Base-by-base conservation (phyloP, 2,888 invertebrate species). In the Imbricaverruca yamaguchii region DNA sequence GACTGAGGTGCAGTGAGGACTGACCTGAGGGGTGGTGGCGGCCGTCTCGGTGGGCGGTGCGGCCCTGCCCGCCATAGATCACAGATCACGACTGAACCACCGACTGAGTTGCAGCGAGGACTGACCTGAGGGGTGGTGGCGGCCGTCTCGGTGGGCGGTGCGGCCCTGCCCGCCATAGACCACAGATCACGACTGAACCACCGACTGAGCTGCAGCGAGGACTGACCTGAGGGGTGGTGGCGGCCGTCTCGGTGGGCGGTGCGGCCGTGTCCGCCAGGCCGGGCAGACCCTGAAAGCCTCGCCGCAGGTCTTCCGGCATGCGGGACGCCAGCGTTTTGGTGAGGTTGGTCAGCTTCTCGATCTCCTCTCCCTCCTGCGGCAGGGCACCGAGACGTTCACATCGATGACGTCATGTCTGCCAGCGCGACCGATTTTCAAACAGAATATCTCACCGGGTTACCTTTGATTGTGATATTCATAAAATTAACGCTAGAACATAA, bases 271-370 rank as follows among this genome's bases (percentile, higher is more conserved):
- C 96, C 12, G 96, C 97, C 89, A 99, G 98, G 0, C 98, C 99
- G 88, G 96, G 95, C 86, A 98, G 98, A 90, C 97, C 97, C 88
- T 98, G 99, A 89, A 99, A 99, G 9, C 98, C 98, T 81, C 90
- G 99, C 82, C 98, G 98, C 63, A 90, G 99, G 83, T 98, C 98
- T 80, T 98, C 97, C 88, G 96, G 97, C 83, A 97, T 97, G 83
- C 98, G 98, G 0, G 97, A 97, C 87, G 95, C 83, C 87, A 89
- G 84, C 84, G 82, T 84, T 83, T 59, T 83, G 83, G 79, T 84
- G 85, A 80, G 85, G 85, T 82, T 84, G 13, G 79, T 59, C 57
- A 88, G 85, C 86, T 86, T 85, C 86, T 87, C 83, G 25, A 79
- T 79, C 79, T 79, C 79, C 56, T 79, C 57, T 8, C 57, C 79